phyloP scores from a whole-genome alignment of 2,113 vertebrate species.

The Cacatua alba region DNA sequence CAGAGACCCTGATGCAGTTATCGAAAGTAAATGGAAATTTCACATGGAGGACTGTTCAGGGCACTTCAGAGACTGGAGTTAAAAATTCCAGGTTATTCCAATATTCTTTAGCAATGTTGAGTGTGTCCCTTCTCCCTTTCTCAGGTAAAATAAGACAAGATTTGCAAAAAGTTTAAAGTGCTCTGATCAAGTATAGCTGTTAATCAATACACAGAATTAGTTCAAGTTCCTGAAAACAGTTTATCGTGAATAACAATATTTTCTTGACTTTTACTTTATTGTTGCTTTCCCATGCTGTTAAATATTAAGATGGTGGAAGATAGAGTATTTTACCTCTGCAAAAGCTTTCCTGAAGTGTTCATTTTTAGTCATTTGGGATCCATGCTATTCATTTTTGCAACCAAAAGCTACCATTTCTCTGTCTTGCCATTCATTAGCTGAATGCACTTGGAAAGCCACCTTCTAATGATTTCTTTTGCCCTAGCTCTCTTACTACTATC shows the following conservation, averaged over 20 bases:
- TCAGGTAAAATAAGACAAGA: neutral
- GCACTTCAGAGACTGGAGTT: neutral
- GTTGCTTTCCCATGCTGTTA: neutral
- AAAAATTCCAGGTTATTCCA: neutral
- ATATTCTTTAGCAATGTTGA: neutral
- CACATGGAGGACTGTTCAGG: neutral
- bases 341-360: neutral
- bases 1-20: neutral
- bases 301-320: neutral
- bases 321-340: neutral
- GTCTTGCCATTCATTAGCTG: neutral
- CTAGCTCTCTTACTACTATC: neutral
- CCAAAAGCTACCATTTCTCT: neutral
- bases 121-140: neutral
- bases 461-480: neutral
- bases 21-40: neutral
- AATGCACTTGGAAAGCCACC: neutral
- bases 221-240: neutral
- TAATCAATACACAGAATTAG: neutral
- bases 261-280: neutral
- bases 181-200: neutral
- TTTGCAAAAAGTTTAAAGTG: neutral
- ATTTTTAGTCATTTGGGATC: neutral
- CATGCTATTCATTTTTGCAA: neutral
- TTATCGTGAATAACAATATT: neutral